Percentiles rank a stretch among this genome's conserved stretches.
phyloP scores from a whole-genome alignment of 2,113 vertebrate species.

The Strigops habroptila region DNA sequence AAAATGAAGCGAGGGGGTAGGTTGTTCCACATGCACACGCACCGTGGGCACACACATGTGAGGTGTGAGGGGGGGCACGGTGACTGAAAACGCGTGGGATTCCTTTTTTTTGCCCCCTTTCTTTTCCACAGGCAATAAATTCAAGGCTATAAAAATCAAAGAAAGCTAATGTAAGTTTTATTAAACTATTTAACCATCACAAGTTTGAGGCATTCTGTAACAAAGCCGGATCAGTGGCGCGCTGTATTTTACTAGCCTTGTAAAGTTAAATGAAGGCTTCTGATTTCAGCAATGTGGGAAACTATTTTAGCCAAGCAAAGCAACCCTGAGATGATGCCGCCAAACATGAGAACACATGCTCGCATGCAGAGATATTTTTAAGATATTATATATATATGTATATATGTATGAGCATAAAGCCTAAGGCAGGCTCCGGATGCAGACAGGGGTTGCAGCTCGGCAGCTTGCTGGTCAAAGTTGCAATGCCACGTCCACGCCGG shows the following conservation, averaged over 20 bases:
- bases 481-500: neutral
- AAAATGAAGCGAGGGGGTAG: neutral
- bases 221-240: constrained; percentile 51
- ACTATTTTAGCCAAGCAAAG: neutral
- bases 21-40: neutral
- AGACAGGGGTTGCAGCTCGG: fast-evolving
- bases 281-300: neutral
- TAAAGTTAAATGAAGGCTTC: constrained; percentile 50
- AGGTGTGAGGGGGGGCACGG: neutral
- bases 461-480: neutral
- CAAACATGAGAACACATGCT: neutral
- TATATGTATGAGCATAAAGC: fast-evolving
- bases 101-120: neutral
- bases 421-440: neutral
- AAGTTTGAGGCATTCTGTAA: constrained; percentile 67
- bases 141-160: constrained; percentile 82
- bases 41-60: neutral
- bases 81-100: neutral
- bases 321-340: neutral
- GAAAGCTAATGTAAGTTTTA: constrained; percentile 80
- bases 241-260: constrained; percentile 57
- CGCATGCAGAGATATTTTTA: neutral
- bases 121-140: constrained; percentile 81
- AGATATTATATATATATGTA: fast-evolving
- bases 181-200: constrained; percentile 78